These are phyloP conservation scores for Natrix natrix DNA, from an alignment of 2,797 vertebrate species.

Conservation along the genomic window DNA sequence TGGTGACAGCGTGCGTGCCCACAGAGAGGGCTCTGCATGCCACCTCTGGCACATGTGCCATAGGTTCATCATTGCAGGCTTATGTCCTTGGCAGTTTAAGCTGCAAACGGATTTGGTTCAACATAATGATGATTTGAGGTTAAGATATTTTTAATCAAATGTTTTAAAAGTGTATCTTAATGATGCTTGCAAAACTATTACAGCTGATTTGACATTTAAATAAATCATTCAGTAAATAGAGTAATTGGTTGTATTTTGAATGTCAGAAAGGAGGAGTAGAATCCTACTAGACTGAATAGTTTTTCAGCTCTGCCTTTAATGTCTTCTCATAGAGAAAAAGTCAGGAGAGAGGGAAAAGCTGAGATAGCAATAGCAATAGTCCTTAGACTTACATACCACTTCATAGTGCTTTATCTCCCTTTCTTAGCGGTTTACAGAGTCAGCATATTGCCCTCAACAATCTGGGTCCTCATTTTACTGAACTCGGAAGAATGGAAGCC, in stretches of 20 bases:
- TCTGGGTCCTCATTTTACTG: background rate
- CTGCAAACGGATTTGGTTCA: background rate
- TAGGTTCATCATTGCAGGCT: background rate
- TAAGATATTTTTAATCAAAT: background rate
- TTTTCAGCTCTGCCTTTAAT: background rate
- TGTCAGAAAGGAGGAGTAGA: background rate
- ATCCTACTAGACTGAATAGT: background rate
- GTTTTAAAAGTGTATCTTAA: background rate
- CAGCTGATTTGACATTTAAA: background rate
- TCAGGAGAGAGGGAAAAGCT: background rate
- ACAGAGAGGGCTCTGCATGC: too few relatives aligned
- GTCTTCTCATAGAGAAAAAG: background rate
- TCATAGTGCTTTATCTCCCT: background rate
- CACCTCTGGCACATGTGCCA: too few relatives aligned
- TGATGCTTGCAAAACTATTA: background rate
- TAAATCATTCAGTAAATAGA: constrained; percentile 8
- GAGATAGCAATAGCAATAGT: background rate
- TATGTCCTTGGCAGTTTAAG: background rate
- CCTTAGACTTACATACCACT: background rate
- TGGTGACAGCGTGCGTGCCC: too few relatives aligned
- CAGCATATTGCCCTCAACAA: background rate
- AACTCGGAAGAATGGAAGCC: background rate
- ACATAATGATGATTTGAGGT: background rate
- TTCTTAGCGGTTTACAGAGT: background rate
- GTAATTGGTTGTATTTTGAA: constrained; percentile 18